Evolutionary conservation across 1,140 invertebrate genomes (phyloP), one percentile per base, ranked within the genome.

Genomic region (Heliconius congener): DNA sequence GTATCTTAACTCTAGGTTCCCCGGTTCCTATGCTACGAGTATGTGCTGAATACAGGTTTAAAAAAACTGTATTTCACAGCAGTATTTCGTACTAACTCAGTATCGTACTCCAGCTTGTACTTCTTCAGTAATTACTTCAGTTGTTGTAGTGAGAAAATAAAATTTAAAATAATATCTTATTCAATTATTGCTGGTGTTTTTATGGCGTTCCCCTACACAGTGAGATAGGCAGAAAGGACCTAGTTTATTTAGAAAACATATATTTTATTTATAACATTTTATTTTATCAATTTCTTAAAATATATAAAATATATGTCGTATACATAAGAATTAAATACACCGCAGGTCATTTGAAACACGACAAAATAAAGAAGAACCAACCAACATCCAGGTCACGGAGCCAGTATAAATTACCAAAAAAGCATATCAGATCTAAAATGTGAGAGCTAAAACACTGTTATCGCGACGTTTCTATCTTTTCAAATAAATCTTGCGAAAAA

Each of bases 361-460:
- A 30, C 30, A 66, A 66, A 66, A 30, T 23, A 23, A 66, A 66
- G 27, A 66, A 11, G 23, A 27, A 66, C n/a, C 55, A 23, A 66
- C 60, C 60, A 27, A 66, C 27, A 66, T 66, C 60, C 60, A 66
- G 27, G 60, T 66, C 60, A 66, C 60, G 60, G 1, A 66, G 60
- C 27, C 60, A 66, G 60, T 27, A 66, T 66, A 66, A 66, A 66
- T 66, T 66, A 66, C 60, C 60, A 66, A 66, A 66, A 66, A 66
- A 66, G 60, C 60, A 30, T 66, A 66, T 66, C 60, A 66, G 60
- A 66, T 66, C 23, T 66, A 30, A 27, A 66, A 66, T 23, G 60
- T 27, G 60, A 66, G 60, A 66, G 60, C 60, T 66, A 66, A 66
- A 66, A 66, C 60, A 66, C 60, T 66, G 60, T 66, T 66, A 66